phyloP scores from a whole-genome alignment of 1,140 invertebrate species.

The Acyrthosiphon pisum region DNA sequence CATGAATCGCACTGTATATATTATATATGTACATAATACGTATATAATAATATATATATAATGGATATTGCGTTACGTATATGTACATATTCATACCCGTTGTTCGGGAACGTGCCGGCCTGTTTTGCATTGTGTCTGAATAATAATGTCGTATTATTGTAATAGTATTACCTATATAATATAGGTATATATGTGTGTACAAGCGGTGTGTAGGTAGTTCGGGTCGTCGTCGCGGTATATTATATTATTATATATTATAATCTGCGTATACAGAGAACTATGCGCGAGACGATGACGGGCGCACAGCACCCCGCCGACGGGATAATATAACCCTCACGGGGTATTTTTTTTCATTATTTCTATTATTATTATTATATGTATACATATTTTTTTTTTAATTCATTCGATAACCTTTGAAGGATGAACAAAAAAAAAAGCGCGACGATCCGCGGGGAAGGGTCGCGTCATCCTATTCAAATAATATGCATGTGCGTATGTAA shows the following conservation, averaged over 20 bases:
- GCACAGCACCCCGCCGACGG: background rate
- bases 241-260: constrained; percentile 24
- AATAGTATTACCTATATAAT: constrained; percentile 1
- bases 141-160: constrained; percentile 37
- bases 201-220: background rate
- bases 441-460: constrained; percentile 26
- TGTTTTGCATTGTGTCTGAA: constrained; percentile 57
- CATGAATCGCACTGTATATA: too few species aligned
- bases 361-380: background rate
- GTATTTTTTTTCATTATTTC: background rate
- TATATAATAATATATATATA: background rate
- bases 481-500: background rate
- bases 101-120: constrained; percentile 44
- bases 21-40: background rate
- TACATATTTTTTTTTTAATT: constrained; percentile 11
- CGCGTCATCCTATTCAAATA: constrained; percentile 43
- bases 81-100: background rate
- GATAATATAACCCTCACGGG: background rate
- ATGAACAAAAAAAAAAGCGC: constrained; percentile 34
- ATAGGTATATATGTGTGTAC: background rate
- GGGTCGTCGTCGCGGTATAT: constrained; percentile 30
- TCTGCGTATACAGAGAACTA: constrained; percentile 27
- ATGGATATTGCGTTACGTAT: background rate
- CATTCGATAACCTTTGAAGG: constrained; percentile 39
- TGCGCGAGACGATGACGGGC: background rate